Conservation (phyloP, 2,888 invertebrate genomes). For the Galerucella calmariensis region DNA sequence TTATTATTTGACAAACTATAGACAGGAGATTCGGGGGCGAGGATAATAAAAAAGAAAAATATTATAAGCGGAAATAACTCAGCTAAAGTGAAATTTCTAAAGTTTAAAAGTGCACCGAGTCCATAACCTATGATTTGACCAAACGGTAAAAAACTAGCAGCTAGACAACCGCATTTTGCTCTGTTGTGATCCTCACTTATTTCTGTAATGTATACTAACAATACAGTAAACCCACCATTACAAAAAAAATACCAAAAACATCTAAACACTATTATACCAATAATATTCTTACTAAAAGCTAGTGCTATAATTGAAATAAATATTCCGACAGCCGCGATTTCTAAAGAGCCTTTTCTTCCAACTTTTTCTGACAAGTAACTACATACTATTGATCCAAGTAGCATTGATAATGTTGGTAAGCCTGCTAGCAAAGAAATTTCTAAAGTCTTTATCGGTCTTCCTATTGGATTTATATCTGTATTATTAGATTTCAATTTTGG, state of each 20-base stretch:
- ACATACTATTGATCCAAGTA: too few species aligned
- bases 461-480: background rate
- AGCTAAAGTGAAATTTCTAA: background rate
- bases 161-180: background rate
- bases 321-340: background rate
- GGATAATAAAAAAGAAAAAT: background rate
- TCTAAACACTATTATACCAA: background rate
- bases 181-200: slow-evolving; percentile 8
- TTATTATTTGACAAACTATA: background rate
- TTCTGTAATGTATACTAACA: background rate
- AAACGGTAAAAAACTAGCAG: background rate
- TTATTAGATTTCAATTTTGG: slow-evolving; percentile 2
- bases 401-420: background rate
- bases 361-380: background rate
- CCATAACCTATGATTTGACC: background rate
- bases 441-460: background rate
- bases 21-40: background rate
- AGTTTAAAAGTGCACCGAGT: background rate
- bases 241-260: background rate
- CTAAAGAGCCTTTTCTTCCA: background rate
- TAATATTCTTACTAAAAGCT: background rate
- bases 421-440: background rate
- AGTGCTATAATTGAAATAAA: background rate
- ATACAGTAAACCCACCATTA: background rate
- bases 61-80: background rate